Percentiles rank a stretch among this genome's conserved stretches.
These are phyloP conservation scores for Chelon auratus DNA, from an alignment of 2,797 vertebrate species.

Conservation along the genomic window DNA sequence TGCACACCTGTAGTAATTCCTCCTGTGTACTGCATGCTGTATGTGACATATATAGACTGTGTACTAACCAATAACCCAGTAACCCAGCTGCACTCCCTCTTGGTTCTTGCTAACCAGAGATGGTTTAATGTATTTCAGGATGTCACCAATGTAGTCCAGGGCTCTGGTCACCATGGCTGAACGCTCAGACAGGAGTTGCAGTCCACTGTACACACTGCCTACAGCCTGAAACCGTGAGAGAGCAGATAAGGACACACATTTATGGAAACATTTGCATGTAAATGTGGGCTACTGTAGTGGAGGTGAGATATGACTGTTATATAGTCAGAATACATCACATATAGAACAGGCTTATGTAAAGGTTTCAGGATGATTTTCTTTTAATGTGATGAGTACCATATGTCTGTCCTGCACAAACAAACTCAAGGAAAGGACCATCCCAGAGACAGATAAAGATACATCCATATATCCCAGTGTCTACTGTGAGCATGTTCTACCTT, in stretches of 20 bases:
- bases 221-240: slow-evolving; percentile 84
- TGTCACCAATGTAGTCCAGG: slow-evolving; percentile 92
- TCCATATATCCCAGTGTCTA: background rate
- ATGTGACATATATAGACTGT: background rate
- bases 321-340: slow-evolving; percentile 3
- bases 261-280: slow-evolving; percentile 20
- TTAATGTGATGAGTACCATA: background rate
- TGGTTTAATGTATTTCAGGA: slow-evolving; percentile 95
- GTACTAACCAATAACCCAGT: slow-evolving; percentile 89
- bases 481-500: slow-evolving; percentile 84
- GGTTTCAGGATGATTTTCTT: background rate
- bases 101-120: slow-evolving; percentile 90
- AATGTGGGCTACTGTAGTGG: background rate
- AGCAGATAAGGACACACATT: slow-evolving; percentile 21
- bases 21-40: background rate
- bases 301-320: background rate
- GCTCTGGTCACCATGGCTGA: slow-evolving; percentile 91
- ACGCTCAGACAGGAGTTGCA: slow-evolving; percentile 90
- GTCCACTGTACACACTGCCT: slow-evolving; percentile 86
- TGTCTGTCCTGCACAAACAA: background rate
- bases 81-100: slow-evolving; percentile 91
- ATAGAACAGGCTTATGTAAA: background rate
- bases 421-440: no score
- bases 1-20: background rate
- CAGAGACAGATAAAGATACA: background rate